Percentiles rank a stretch among this genome's conserved stretches.
These are phyloP conservation scores for Mycteria americana DNA, from an alignment of 2,797 vertebrate species.

Conservation along the genomic window DNA sequence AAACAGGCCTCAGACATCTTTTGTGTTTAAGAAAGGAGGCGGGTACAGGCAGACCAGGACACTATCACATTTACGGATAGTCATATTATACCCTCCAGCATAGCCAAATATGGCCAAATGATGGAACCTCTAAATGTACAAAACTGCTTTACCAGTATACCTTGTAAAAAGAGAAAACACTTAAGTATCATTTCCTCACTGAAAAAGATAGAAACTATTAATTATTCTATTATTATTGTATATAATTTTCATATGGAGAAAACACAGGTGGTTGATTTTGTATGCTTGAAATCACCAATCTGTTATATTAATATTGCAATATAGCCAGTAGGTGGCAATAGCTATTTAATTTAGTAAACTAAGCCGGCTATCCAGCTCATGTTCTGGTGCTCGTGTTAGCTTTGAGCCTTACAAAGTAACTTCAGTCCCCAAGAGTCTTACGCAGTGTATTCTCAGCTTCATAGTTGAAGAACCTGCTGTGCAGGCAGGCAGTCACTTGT, in stretches of 20 bases:
- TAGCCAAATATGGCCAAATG: background rate
- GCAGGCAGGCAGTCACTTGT: background rate
- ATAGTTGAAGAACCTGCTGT: background rate
- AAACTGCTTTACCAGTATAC: background rate
- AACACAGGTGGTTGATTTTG: background rate
- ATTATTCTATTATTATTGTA: background rate
- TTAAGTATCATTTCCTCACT: background rate
- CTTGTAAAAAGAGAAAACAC: background rate
- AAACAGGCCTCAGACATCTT: background rate
- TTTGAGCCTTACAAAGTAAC: background rate
- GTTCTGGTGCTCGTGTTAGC: background rate
- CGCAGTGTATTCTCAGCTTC: background rate
- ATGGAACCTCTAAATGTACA: background rate
- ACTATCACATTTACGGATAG: background rate
- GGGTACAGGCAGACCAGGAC: background rate
- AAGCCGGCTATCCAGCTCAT: background rate
- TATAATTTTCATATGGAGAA: background rate
- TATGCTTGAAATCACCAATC: background rate
- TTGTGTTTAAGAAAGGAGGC: background rate
- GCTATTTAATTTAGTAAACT: background rate
- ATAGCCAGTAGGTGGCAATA: constrained; percentile 55
- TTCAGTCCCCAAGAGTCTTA: background rate
- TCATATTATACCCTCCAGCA: background rate
- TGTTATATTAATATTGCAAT: background rate
- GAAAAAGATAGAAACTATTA: background rate